These are phyloP conservation scores for Podarcis siculus DNA, from an alignment of 2,797 vertebrate species.

Conservation along the genomic window DNA sequence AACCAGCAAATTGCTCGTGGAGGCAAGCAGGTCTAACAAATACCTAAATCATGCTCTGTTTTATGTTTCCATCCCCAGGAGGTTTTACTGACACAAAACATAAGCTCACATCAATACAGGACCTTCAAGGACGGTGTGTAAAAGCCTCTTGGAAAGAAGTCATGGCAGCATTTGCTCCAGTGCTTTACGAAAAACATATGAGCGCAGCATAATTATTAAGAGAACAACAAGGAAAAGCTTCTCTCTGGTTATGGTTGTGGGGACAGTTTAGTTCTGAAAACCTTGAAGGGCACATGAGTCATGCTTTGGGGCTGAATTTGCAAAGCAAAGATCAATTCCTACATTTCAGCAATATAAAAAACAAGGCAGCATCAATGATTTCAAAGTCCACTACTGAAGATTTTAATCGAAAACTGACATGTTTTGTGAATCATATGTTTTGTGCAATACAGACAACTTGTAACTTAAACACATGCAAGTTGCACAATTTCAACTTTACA, in stretches of 20 bases:
- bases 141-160: slow-evolving; percentile 69
- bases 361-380: not conserved
- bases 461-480: too few species aligned
- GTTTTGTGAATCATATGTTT: not conserved
- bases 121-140: slow-evolving; percentile 63
- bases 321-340: slow-evolving; percentile 35
- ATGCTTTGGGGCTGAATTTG: slow-evolving; percentile 52
- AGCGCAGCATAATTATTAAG: slow-evolving; percentile 58
- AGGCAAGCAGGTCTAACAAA: slow-evolving; percentile 40
- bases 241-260: slow-evolving; percentile 36
- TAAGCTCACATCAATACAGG: slow-evolving; percentile 63
- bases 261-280: slow-evolving; percentile 68
- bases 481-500: too few species aligned
- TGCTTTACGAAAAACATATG: slow-evolving; percentile 73
- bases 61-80: slow-evolving; percentile 59
- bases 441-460: not conserved
- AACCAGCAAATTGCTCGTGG: slow-evolving; percentile 38
- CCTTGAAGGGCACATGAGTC: slow-evolving; percentile 49
- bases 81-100: slow-evolving; percentile 64
- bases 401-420: slow-evolving; percentile 14
- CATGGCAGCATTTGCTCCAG: slow-evolving; percentile 69
- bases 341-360: slow-evolving; percentile 29
- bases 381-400: slow-evolving; percentile 11
- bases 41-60: slow-evolving; percentile 51
- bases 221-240: slow-evolving; percentile 64